Evolutionary conservation across 2,888 invertebrate genomes (phyloP).

Genomic region (Morpho deidamia): DNA sequence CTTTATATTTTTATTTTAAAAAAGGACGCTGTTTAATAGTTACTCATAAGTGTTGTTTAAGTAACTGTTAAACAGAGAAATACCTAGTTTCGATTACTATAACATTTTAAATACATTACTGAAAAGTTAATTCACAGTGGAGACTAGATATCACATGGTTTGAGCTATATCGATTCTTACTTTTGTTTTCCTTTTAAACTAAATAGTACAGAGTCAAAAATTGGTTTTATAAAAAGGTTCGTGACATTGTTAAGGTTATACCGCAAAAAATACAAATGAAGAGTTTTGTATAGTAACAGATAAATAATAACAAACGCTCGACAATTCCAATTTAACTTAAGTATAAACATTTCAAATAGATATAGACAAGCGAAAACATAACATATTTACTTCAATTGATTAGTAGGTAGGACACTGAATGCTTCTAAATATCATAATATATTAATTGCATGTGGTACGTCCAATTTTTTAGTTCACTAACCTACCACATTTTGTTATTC

Average conservation of each 20-base stretch:
- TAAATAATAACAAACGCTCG: neutral
- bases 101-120: conserved; percentile 20
- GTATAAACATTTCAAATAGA: no score
- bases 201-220: conserved; percentile 27
- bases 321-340: no score
- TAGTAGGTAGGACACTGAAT: neutral
- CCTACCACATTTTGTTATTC: conserved; percentile 10
- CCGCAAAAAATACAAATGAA: conserved; percentile 24
- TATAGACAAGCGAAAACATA: neutral
- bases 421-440: neutral
- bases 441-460: neutral
- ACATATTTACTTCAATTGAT: neutral
- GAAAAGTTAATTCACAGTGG: conserved; percentile 51
- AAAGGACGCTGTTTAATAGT: neutral
- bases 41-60: neutral
- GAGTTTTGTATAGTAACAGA: conserved; percentile 4
- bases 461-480: neutral
- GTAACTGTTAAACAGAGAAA: neutral
- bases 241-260: conserved; percentile 14
- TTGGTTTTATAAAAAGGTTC: conserved; percentile 8
- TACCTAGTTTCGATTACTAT: neutral
- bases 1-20: neutral
- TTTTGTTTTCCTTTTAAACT: conserved; percentile 18
- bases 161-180: conserved; percentile 44
- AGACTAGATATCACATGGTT: conserved; percentile 78